Conservation (phyloP, 2,888 invertebrate species). For the Andrena praecox region DNA sequence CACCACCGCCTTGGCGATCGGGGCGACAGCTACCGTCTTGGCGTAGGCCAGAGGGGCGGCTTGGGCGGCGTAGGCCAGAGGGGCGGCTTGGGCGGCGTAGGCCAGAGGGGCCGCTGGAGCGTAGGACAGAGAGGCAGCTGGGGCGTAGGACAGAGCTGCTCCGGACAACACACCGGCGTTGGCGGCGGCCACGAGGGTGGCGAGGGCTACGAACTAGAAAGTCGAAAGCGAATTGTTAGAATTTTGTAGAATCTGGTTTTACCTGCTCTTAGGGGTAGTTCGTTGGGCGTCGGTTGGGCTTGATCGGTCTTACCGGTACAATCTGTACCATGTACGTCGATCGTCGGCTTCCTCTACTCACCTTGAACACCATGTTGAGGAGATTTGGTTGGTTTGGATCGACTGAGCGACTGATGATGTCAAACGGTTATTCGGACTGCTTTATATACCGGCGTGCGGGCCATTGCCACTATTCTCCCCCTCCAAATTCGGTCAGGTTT, state of each 20-base stretch:
- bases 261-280: not conserved
- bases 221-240: not conserved
- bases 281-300: not conserved
- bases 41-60: conserved; percentile 22
- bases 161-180: conserved; percentile 85
- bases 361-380: conserved; percentile 83
- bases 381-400: conserved; percentile 79
- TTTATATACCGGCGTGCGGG: conserved; percentile 79
- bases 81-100: conserved; percentile 77
- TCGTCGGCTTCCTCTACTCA: conserved; percentile 70
- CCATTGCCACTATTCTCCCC: conserved; percentile 46
- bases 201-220: conserved; percentile 80
- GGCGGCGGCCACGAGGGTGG: conserved; percentile 83
- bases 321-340: not conserved
- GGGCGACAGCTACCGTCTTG: conserved; percentile 68
- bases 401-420: conserved; percentile 81
- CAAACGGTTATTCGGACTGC: conserved; percentile 74
- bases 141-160: conserved; percentile 80
- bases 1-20: conserved; percentile 76
- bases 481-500: conserved; percentile 48
- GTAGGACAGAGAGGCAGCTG: conserved; percentile 78
- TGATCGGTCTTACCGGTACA: not conserved
- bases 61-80: conserved; percentile 18
- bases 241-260: not conserved
- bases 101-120: conserved; percentile 79